A percentile compares a stretch with the other conserved stretches of the same genome.
Conservation (phyloP, 2,888 invertebrate genomes). For the Craniophora ligustri region DNA sequence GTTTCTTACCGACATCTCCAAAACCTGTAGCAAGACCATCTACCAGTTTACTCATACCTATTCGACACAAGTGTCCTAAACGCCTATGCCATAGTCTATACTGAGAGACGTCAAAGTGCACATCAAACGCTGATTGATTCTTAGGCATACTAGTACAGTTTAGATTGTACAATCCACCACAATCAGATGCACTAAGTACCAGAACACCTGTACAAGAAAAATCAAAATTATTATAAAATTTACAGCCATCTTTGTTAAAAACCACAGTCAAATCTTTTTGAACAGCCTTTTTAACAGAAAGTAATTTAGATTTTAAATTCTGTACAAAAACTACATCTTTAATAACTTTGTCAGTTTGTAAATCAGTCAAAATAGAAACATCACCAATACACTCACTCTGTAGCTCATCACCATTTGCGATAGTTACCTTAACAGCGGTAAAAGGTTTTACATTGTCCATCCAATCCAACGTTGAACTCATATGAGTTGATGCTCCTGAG, state of each 20-base stretch:
- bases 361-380: not conserved
- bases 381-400: not conserved
- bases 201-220: not conserved
- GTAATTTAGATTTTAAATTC: not conserved
- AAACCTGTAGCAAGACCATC: not conserved
- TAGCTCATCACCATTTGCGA: not conserved
- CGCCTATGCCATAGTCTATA: not conserved
- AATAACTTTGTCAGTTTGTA: not conserved
- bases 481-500: not conserved
- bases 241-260: not conserved
- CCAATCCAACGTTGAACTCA: no score
- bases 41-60: not conserved
- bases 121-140: not conserved
- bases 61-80: not conserved
- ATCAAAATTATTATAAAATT: not conserved
- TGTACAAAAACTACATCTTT: not conserved
- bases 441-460: not conserved
- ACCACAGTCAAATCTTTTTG: not conserved
- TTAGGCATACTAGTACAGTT: not conserved
- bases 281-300: not conserved
- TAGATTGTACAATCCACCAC: not conserved
- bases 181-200: not conserved
- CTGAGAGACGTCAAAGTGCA: not conserved
- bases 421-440: not conserved
- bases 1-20: not conserved